phyloP scores from a whole-genome alignment of 2,113 vertebrate species.

The Amazona vittata region DNA sequence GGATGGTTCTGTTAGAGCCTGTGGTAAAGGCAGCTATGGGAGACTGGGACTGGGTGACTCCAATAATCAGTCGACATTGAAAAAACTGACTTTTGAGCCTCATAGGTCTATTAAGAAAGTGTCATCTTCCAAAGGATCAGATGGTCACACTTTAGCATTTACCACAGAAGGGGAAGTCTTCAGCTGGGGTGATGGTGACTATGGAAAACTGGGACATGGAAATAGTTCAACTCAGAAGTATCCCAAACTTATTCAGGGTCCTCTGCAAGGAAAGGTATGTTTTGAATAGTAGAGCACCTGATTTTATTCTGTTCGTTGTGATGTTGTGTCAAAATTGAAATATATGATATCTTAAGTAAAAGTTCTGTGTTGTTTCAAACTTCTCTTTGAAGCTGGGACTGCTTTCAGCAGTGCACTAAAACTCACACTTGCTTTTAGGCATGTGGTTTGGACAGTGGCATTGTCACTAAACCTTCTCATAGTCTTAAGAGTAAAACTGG shows the following conservation, averaged over 20 bases:
- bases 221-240: slow-evolving; percentile 89
- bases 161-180: slow-evolving; percentile 88
- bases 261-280: slow-evolving; percentile 86
- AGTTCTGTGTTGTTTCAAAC: neutral
- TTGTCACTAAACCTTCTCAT: neutral
- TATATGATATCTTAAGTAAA: neutral
- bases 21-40: slow-evolving; percentile 87
- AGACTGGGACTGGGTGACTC: slow-evolving; percentile 85
- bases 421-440: neutral
- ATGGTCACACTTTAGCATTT: slow-evolving; percentile 86
- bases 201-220: slow-evolving; percentile 86
- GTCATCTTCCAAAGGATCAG: slow-evolving; percentile 88
- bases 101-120: slow-evolving; percentile 87
- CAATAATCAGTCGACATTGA: slow-evolving; percentile 88
- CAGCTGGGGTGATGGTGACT: slow-evolving; percentile 88
- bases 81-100: slow-evolving; percentile 87
- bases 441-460: neutral
- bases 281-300: neutral
- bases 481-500: neutral
- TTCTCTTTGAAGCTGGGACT: neutral
- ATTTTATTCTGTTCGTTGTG: neutral
- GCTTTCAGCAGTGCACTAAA: neutral
- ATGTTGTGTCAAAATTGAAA: neutral
- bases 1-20: slow-evolving; percentile 86
- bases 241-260: slow-evolving; percentile 87